Base-by-base conservation (phyloP, 2,113 vertebrate species). In the Lepus americanus region DNA sequence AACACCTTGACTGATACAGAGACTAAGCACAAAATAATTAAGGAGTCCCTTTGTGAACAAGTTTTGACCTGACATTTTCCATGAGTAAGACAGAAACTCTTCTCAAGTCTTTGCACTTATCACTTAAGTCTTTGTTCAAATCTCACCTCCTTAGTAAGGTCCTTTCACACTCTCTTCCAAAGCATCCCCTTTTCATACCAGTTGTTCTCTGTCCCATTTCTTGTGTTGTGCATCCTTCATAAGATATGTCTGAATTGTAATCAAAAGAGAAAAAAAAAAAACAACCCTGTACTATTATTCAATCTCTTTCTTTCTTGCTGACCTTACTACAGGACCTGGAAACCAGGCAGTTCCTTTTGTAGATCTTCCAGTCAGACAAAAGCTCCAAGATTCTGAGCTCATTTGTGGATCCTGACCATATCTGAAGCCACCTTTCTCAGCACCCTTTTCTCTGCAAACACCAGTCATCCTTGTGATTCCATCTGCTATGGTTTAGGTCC, bases 131-230 rank as follows among this genome's bases (percentile, higher is more conserved):
- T 82, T 55, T 94, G 64, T 13, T 23, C 27, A 69, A 44, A 77
- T 73, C 55, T n/a, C 67, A n/a, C 59, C 29, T 13, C 11, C 29
- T 83, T 66, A 5, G 5, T 44, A 59, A 72, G 12, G 2, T n/a
- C 13, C 64, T 72, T 92, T 63, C 63, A 81, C 81, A 16, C 55
- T 44, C 69, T 25, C 39, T 96, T 89, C 80, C 66, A 51, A 53
- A 67, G 79, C 84, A 76, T 51, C 19, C 9, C 14, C 7, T 9
- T 31, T 17, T 61, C 10, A 90, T 55, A 39, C 4, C 27, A 84
- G 8, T 66, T 90, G 39, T 44, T 44, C 53, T 84, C 44, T 63
- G 22, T 55, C 51, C 33, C 19, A 59, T 67, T 76, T 55, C 1
- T 69, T 80, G 1, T 89, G 14, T 55, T 73, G 14, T 85, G 31